Conservation (phyloP, 2,113 vertebrate species). For the Tenrec ecaudatus region DNA sequence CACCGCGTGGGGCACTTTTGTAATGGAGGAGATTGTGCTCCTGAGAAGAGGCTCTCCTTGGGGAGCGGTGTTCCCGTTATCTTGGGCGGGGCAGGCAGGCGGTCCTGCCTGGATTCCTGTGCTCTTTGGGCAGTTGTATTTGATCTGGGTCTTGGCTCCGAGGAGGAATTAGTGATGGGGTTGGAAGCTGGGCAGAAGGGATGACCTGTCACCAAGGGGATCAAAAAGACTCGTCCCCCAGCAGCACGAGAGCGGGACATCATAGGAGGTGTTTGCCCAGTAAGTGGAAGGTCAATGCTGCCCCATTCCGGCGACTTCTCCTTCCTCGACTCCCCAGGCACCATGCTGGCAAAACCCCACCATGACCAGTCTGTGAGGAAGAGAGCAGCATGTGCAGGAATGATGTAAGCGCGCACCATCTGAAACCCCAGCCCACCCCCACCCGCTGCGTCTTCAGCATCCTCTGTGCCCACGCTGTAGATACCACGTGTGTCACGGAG, state of each 20-base stretch:
- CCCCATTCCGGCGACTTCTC: background rate
- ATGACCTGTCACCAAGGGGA: background rate
- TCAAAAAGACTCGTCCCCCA: background rate
- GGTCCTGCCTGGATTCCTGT: background rate
- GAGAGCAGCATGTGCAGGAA: background rate
- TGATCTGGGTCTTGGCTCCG: background rate
- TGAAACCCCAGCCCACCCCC: background rate
- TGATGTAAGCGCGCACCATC: background rate
- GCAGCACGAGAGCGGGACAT: background rate
- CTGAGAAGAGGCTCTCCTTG: background rate
- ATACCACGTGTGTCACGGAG: background rate
- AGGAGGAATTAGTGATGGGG: background rate
- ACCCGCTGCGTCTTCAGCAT: background rate
- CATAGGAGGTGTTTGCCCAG: background rate
- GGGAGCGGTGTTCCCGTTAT: no score
- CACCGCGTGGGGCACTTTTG: background rate
- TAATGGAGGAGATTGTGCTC: background rate
- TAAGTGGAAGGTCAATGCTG: background rate
- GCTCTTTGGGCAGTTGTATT: background rate
- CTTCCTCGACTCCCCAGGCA: background rate
- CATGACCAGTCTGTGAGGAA: background rate
- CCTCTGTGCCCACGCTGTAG: background rate
- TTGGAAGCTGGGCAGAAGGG: constrained; percentile 23
- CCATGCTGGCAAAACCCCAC: background rate
- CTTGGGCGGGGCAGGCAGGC: no score